Conservation (phyloP, 2,113 vertebrate species). For the Chaetops frenatus region DNA sequence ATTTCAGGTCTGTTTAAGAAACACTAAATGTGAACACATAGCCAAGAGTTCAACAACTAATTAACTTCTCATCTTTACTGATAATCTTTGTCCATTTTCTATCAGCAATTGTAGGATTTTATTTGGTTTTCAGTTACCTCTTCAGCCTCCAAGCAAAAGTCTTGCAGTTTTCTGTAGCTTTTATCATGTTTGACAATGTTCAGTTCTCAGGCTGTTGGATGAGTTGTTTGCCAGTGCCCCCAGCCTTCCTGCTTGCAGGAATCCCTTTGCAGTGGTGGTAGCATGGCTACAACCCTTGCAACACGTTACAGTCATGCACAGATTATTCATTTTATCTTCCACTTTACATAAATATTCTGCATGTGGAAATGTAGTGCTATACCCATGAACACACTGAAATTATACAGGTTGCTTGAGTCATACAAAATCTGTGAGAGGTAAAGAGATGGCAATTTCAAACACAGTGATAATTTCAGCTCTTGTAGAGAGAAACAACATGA, state of each 20-base stretch:
- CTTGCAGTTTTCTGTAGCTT: background rate
- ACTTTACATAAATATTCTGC: background rate
- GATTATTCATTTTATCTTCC: background rate
- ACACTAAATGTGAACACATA: background rate
- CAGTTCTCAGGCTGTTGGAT: background rate
- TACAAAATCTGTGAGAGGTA: background rate
- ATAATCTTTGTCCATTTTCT: background rate
- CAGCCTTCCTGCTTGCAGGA: background rate
- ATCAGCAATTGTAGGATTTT: background rate
- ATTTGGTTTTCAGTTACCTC: background rate
- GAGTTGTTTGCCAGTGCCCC: background rate
- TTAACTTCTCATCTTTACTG: background rate
- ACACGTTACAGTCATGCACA: background rate
- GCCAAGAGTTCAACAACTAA: background rate
- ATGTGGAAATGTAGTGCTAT: background rate
- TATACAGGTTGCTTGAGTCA: background rate
- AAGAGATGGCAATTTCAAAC: background rate
- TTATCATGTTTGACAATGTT: background rate
- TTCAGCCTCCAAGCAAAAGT: background rate
- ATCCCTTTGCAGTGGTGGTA: background rate
- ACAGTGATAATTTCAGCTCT: background rate
- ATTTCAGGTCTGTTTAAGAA: background rate
- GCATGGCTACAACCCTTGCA: background rate
- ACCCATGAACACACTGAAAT: background rate
- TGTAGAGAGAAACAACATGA: background rate